These are phyloP conservation scores for Urocyon cinereoargenteus DNA, from an alignment of 2,797 vertebrate genomes.

Conservation along the genomic window DNA sequence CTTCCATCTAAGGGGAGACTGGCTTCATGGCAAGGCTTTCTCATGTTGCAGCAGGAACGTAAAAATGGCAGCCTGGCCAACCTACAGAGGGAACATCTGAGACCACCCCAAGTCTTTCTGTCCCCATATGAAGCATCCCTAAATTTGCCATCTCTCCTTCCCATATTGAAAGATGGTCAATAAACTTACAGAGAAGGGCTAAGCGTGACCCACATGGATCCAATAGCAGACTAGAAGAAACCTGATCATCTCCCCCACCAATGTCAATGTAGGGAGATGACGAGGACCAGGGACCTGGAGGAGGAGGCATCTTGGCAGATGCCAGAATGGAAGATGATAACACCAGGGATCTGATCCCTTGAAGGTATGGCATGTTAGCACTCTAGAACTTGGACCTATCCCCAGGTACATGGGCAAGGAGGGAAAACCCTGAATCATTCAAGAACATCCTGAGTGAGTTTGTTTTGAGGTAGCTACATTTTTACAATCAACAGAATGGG, in stretches of 20 bases:
- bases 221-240: not conserved
- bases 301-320: not conserved
- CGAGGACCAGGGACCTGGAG: not conserved
- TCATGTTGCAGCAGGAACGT: not conserved
- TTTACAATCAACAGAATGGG: not conserved
- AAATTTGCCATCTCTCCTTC: not conserved
- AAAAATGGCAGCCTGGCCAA: not conserved
- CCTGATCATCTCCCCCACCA: accelerated
- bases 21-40: not conserved
- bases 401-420: not conserved
- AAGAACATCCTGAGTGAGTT: not conserved
- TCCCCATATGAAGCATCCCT: not conserved
- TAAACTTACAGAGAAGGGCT: not conserved
- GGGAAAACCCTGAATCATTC: not conserved
- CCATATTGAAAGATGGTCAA: not conserved
- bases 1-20: not conserved
- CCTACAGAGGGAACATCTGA: not conserved
- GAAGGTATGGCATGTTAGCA: not conserved
- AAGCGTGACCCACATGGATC: not conserved
- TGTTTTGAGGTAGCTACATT: not conserved
- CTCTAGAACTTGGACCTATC: not conserved
- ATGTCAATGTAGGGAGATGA: not conserved
- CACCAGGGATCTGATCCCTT: not conserved
- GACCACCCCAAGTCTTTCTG: not conserved
- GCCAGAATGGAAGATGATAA: not conserved